Base-by-base conservation (phyloP, 2,113 vertebrate species). In the Hippocampus barbouri region DNA sequence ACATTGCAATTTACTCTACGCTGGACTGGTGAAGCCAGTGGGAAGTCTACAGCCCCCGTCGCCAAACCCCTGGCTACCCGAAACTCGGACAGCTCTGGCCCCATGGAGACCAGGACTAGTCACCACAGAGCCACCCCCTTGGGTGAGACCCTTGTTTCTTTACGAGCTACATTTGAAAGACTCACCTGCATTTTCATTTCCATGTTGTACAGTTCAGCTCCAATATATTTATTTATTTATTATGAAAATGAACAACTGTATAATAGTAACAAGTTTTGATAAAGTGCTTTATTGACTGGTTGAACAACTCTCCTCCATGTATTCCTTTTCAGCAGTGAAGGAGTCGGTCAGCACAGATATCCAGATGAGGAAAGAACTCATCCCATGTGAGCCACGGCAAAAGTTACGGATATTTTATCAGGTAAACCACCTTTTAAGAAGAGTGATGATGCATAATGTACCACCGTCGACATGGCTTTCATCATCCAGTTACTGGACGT, bases 341-440 rank as follows among this genome's bases (percentile, higher is more conserved):
- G 96, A 98, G 87, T 94, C 96, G 2, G 84, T 96, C 80, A 94
- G 90, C 70, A 87, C 95, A 87, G 96, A 97, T 75, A 89, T 97
- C 76, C 96, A 98, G 74, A 91, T 94, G 75, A 96, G 94, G 82
- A 96, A 93, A 92, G 97, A 99, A 85, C 95, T 95, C 86, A 86
- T 94, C 79, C 90, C 91, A 72, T 94, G 92, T 89, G 97, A 99
- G 82, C 95, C 94, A 25, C 92, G 95, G 20, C 97, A 98, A 86
- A 99, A 98, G 80, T 89, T 99, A 79, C 91, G 97, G 82, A 98
- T 99, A 91, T 98, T 99, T 94, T 99, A 99, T 88, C 97, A 99
- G 97, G 97, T 98, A 87, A 51, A 59, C 56, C 14, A 23, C 27
- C 70, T 68, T 5, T 38, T 38, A 6, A 38, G 34, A 38, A 38